A percentile compares a stretch with the other conserved stretches of the same genome.
Conservation (phyloP, 2,888 invertebrate genomes). For the Phrixothrix hirtus region DNA sequence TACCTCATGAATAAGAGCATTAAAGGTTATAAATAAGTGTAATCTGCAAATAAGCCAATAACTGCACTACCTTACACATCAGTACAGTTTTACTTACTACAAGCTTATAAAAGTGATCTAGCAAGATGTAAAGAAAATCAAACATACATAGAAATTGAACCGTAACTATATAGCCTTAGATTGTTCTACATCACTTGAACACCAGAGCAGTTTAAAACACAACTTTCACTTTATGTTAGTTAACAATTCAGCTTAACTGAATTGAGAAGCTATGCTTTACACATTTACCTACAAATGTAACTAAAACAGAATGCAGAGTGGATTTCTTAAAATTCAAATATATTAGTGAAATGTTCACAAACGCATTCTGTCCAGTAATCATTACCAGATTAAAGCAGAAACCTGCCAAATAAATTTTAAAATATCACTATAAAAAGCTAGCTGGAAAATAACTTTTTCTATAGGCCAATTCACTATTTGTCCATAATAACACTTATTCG, state of each 20-base stretch:
- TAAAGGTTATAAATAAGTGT: constrained; percentile 32
- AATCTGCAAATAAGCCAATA: constrained; percentile 29
- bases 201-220: constrained; percentile 29
- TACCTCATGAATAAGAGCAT: constrained; percentile 51
- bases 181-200: constrained; percentile 35
- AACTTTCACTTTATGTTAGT: constrained; percentile 30
- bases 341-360: constrained; percentile 19
- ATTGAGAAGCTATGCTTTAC: constrained; percentile 27
- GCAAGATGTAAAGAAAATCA: constrained; percentile 37
- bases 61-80: constrained; percentile 34
- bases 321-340: constrained; percentile 1
- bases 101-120: constrained; percentile 47
- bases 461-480: constrained; percentile 28
- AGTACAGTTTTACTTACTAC: constrained; percentile 50
- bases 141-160: constrained; percentile 26
- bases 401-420: constrained; percentile 36
- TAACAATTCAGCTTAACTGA: constrained; percentile 21
- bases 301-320: not conserved
- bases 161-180: constrained; percentile 25
- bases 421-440: constrained; percentile 29
- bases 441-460: constrained; percentile 27
- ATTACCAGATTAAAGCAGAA: constrained; percentile 37
- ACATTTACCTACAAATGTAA: constrained; percentile 23
- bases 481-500: constrained; percentile 24
- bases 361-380: constrained; percentile 52